Base-by-base conservation (phyloP, 2,888 invertebrate genomes). In the Fragum sueziense region DNA sequence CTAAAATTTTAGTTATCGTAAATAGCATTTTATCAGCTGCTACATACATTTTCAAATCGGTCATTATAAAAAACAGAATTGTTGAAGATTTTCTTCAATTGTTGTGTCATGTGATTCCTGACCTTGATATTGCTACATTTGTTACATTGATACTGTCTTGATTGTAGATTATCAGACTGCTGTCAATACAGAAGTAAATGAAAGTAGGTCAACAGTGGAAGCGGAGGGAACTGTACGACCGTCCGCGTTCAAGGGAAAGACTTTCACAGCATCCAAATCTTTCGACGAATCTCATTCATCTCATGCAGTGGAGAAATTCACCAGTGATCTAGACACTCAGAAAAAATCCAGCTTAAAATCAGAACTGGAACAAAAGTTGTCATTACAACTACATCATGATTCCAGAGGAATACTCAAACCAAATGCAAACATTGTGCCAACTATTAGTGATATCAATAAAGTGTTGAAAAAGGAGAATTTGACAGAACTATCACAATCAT, bases 321-420 rank as follows among this genome's bases (percentile, higher is more conserved):
- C 74, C 22, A 77, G 71, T 69, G 68, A 78, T 20, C 70, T 82
- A 3, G 86, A 87, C 69, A 75, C 84, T 1, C 81, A 83, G n/a
- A 75, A 78, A 29, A 86, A 85, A 79, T 85, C 80, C 41, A 82
- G 84, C 67, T 75, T 88, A 2, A 88, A 87, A 62, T 76, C 82
- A 14, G 76, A 84, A 52, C 69, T 78, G 22, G 85, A 86, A 27
- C 74, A 79, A 41, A 80, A 81, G 70, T 34, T 83, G 14, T 73
- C 80, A 0, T 33, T 80, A 22, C 52, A 59, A 17, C 57, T 83
- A 22, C 79, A 77, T 37, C 70, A 71, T 27, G 82, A 85, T 47
- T 82, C 86, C n/a, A 75, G 79, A 37, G 87, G 89, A 22, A 84
- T 89, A 67, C 72, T 89, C 22, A 88, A 86, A 82, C 79, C 74